Evolutionary conservation across 2,888 invertebrate species (phyloP).

Genomic region (Ectemnius lituratus): DNA sequence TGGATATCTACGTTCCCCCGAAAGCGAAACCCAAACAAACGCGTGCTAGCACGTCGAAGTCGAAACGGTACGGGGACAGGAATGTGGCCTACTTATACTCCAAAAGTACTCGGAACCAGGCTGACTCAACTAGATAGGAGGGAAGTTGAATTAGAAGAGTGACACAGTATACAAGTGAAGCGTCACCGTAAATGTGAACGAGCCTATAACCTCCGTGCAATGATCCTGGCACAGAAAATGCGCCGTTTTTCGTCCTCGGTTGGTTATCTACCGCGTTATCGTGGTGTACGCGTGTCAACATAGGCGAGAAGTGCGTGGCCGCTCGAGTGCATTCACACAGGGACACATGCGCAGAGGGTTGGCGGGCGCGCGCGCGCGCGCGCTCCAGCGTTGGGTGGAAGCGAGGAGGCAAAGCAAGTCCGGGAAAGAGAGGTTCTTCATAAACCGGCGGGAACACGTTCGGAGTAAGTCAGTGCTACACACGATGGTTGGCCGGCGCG

Average conservation of each 20-base stretch:
- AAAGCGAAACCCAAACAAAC: too few relatives aligned
- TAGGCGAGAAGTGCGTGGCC: constrained; percentile 35
- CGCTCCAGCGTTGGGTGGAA: too few relatives aligned
- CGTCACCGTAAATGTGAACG: not conserved
- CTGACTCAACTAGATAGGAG: not conserved
- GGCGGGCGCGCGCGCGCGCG: too few relatives aligned
- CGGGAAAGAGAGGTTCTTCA: constrained; percentile 43
- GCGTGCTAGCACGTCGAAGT: too few relatives aligned
- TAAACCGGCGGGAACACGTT: constrained; percentile 59
- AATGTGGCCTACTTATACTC: too few relatives aligned
- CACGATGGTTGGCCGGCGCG: constrained; percentile 50
- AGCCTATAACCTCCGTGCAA: not conserved
- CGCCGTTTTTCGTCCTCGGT: constrained; percentile 4
- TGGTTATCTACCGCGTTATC: constrained; percentile 34
- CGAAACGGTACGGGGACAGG: too few relatives aligned
- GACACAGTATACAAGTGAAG: not conserved
- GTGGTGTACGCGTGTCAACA: constrained; percentile 50
- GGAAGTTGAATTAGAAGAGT: not conserved
- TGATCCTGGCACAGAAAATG: not conserved
- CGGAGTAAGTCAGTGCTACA: constrained; percentile 54
- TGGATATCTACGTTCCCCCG: too few relatives aligned
- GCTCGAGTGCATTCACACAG: constrained; percentile 47
- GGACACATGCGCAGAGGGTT: constrained; percentile 51
- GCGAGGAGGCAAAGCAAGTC: not conserved
- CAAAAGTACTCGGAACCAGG: not conserved